These are phyloP conservation scores for Latrodectus geometricus DNA, from an alignment of 1,140 invertebrate species.

Conservation along the genomic window DNA sequence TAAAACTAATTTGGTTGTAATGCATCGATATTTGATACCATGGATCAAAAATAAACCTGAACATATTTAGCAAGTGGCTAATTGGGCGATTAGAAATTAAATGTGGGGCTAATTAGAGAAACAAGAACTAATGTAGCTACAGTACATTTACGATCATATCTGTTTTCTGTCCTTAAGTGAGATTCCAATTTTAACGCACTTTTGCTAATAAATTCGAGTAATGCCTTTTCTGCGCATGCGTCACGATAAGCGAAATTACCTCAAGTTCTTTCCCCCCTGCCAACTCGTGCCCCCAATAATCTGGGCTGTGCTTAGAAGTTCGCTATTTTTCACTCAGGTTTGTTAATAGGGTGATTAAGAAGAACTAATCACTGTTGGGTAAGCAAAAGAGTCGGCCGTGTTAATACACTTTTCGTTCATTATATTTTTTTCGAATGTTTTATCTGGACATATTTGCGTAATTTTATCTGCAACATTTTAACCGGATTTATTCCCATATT, in stretches of 20 bases:
- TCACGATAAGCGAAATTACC: conserved; percentile 48
- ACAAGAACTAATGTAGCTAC: conserved; percentile 46
- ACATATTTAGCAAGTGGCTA: conserved; percentile 49
- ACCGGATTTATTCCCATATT: too few species aligned
- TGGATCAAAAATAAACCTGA: conserved; percentile 50
- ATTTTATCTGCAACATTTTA: too few species aligned
- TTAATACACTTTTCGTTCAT: too few species aligned
- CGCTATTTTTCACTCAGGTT: conserved; percentile 49
- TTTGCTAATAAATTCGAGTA: conserved; percentile 39
- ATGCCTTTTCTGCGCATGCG: neutral
- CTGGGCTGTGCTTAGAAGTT: conserved; percentile 40
- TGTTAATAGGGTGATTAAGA: conserved; percentile 54
- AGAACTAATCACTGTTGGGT: conserved; percentile 20
- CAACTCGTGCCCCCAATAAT: conserved; percentile 10
- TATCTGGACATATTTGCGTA: too few species aligned
- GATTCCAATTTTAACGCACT: conserved; percentile 14
- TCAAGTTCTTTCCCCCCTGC: neutral
- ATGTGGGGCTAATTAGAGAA: conserved; percentile 49
- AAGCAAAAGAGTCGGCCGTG: neutral
- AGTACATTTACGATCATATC: conserved; percentile 49
- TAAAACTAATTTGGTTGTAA: conserved; percentile 25
- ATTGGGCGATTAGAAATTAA: conserved; percentile 59
- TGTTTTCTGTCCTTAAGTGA: conserved; percentile 57
- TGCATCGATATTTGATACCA: conserved; percentile 53
- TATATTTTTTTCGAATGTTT: too few species aligned